A percentile compares a stretch with the other conserved stretches of the same genome.
These are phyloP conservation scores for Nautilus pompilius DNA, from an alignment of 1,140 invertebrate genomes.

Conservation along the genomic window DNA sequence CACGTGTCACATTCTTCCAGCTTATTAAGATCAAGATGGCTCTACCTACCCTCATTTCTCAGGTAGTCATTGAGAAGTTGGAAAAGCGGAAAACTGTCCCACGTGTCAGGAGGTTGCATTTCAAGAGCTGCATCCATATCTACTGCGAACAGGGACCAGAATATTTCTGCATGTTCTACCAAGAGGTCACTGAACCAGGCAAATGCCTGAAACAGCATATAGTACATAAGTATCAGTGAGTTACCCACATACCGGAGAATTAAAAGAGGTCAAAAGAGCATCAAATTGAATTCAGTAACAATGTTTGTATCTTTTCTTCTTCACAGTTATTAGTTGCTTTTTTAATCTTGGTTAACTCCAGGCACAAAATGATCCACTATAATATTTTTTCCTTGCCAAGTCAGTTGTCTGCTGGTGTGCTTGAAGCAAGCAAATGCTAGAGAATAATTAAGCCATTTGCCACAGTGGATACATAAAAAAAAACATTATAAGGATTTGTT, in stretches of 20 bases:
- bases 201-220: conserved; percentile 79
- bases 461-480: too few relatives aligned
- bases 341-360: too few relatives aligned
- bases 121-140: conserved; percentile 98
- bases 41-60: conserved; percentile 86
- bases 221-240: neutral
- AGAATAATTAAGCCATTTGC: too few relatives aligned
- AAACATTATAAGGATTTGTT: too few relatives aligned
- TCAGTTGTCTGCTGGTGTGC: too few relatives aligned
- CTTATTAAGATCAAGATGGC: too few relatives aligned
- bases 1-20: too few relatives aligned
- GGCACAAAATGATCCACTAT: too few relatives aligned
- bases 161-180: conserved; percentile 99
- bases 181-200: conserved; percentile 99
- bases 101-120: conserved; percentile 90
- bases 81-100: conserved; percentile 99
- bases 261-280: neutral
- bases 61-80: conserved; percentile 99
- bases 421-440: too few relatives aligned
- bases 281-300: neutral
- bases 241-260: neutral
- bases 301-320: too few relatives aligned
- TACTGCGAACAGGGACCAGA: conserved; percentile 98
- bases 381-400: too few relatives aligned
- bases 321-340: too few relatives aligned